A percentile compares a stretch with the other conserved stretches of the same genome.
Conservation (phyloP, 2,888 invertebrate genomes). For the Synanthedon andrenaeformis region DNA sequence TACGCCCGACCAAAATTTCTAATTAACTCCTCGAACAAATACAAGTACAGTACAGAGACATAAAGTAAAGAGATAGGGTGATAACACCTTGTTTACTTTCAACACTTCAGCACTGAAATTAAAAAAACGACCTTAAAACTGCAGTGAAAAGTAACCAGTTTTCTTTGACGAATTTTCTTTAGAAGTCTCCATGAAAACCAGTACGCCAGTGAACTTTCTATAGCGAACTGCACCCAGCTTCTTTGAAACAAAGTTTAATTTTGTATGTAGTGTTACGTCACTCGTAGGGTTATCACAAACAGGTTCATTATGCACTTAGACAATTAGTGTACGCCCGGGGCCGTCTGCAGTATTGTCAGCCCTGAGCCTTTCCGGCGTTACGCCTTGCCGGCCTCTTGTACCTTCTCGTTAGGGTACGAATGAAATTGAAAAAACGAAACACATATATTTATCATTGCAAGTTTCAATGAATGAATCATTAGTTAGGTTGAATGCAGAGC, state of each 20-base stretch:
- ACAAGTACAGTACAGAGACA: slow-evolving; percentile 28
- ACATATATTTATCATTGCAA: neutral
- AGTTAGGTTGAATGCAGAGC: neutral
- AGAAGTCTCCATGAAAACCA: slow-evolving; percentile 15
- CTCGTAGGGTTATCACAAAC: slow-evolving; percentile 39
- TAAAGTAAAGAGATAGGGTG: slow-evolving; percentile 40
- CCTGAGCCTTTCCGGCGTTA: slow-evolving; percentile 47
- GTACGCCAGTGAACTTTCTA: slow-evolving; percentile 5
- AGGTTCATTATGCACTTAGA: slow-evolving; percentile 68
- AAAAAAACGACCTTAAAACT: slow-evolving; percentile 15
- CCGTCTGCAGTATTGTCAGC: slow-evolving; percentile 31
- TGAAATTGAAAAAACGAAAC: neutral
- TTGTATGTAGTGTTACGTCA: slow-evolving; percentile 20
- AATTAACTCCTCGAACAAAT: slow-evolving; percentile 52
- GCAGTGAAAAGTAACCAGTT: neutral
- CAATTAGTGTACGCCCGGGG: slow-evolving; percentile 62
- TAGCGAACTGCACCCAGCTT: slow-evolving; percentile 20
- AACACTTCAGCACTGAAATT: slow-evolving; percentile 3
- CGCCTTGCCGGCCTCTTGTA: slow-evolving; percentile 22
- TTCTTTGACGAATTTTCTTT: neutral
- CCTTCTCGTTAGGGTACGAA: neutral
- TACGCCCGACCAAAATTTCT: slow-evolving; percentile 38
- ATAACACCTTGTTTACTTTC: slow-evolving; percentile 31
- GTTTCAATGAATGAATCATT: neutral
- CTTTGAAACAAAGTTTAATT: slow-evolving; percentile 16